A percentile compares a stretch with the other conserved stretches of the same genome.
Conservation (phyloP, 2,797 vertebrate species). For the Sitta carolinensis region DNA sequence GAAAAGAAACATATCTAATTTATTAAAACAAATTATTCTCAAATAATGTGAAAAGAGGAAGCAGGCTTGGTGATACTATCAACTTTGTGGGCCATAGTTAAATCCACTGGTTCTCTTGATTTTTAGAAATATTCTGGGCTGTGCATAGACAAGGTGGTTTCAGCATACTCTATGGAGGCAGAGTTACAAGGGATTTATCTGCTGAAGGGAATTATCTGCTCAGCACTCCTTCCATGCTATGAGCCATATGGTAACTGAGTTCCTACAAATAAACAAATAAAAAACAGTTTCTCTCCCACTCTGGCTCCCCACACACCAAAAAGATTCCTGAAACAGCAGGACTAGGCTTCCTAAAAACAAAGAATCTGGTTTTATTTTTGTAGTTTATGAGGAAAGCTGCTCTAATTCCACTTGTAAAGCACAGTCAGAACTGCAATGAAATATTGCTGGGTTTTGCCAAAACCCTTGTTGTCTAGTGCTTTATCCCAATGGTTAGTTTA, state of each 20-base stretch:
- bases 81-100: background rate
- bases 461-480: background rate
- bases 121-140: background rate
- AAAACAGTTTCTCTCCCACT: background rate
- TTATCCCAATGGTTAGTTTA: background rate
- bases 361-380: background rate
- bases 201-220: background rate
- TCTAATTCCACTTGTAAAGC: background rate
- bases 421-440: background rate
- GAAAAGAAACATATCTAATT: background rate
- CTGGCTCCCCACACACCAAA: background rate
- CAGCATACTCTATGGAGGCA: background rate
- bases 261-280: constrained; percentile 2
- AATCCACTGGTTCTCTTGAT: background rate
- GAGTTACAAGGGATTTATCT: background rate
- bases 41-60: background rate
- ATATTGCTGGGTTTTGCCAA: background rate
- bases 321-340: background rate
- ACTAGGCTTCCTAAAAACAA: background rate
- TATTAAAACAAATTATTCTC: background rate
- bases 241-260: background rate
- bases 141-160: background rate
- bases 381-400: background rate
- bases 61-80: background rate
- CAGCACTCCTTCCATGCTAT: background rate